Base-by-base conservation (phyloP, 2,113 vertebrate genomes). In the Periophthalmus modestus region DNA sequence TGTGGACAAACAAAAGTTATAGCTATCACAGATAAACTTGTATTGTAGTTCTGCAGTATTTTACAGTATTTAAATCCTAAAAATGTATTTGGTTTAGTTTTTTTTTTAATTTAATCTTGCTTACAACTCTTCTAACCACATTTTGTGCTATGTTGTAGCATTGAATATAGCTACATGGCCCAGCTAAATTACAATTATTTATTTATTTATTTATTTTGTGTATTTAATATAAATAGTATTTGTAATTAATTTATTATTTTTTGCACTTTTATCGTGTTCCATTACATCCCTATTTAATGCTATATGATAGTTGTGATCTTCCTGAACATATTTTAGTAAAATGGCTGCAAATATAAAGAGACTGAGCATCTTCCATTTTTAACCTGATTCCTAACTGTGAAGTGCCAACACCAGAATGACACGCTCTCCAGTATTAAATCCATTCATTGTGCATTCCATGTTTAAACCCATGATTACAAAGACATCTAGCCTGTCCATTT, bases 321-420 rank as follows among this genome's bases (percentile, higher is more conserved):
- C 19, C n/a, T 23, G 36, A 66, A 66, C 7, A 73, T 16, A 62
- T 63, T 59, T 23, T 65, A 3, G 43, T 52, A 16, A 24, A 6
- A 28, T 63, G 48, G n/a, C 24, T 70, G 47, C 21, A n/a, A 23
- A 3, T 72, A 58, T 36, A 10, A 36, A 71, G 69, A 43, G 55
- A 70, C 66, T 28, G 14, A 71, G 71, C 73, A 71, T 63, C 58
- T 43, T 33, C 36, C 54, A 59, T 23, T 15, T 59, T 59, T 16
- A 28, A 28, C 57, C 71, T 59, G 0, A 57, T 73, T 83, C 57
- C 61, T 69, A 73, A 81, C 75, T 69, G 71, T 73, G 6, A 83
- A 81, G 87, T 89, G 89, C 89, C 89, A 88, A 87, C 69, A 1
- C 7, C 54, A 43, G 43, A 74, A 59, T 28, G 28, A 59, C 50